A percentile compares a stretch with the other conserved stretches of the same genome.
Evolutionary conservation across 2,888 invertebrate genomes (phyloP).

Genomic region (Portevinia maculata): DNA sequence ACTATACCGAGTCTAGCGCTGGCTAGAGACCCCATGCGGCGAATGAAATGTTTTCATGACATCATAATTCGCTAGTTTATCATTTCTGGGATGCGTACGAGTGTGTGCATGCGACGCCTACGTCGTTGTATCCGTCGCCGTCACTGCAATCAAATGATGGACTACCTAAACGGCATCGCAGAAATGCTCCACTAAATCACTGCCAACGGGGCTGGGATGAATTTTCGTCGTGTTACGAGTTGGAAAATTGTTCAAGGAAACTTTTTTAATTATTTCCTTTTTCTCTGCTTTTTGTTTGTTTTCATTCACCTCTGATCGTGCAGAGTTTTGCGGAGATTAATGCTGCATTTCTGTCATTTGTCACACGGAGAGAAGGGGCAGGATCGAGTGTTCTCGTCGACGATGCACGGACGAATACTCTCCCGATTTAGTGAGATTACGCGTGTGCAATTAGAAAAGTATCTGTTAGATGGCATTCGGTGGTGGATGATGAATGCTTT

Average conservation of each 20-base stretch:
- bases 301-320: constrained; percentile 50
- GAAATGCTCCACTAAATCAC: constrained; percentile 73
- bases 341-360: constrained; percentile 49
- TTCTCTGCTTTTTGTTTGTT: constrained; percentile 9
- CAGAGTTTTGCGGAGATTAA: constrained; percentile 51
- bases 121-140: constrained; percentile 56
- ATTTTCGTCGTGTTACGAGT: constrained; percentile 52
- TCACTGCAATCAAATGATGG: constrained; percentile 73
- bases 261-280: constrained; percentile 19
- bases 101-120: constrained; percentile 59
- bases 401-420: constrained; percentile 47
- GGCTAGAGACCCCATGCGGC: constrained; percentile 58
- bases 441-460: constrained; percentile 70
- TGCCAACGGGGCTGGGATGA: constrained; percentile 49
- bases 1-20: constrained; percentile 33
- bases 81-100: constrained; percentile 75
- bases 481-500: constrained; percentile 54
- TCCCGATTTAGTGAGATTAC: constrained; percentile 68
- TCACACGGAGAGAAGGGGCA: not conserved
- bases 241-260: constrained; percentile 53
- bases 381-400: not conserved
- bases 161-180: constrained; percentile 73
- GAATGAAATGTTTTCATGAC: constrained; percentile 77
- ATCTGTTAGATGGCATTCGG: constrained; percentile 59
- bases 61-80: constrained; percentile 82